Evolutionary conservation across 2,113 vertebrate species (phyloP), one percentile per base, ranked within the genome.

Genomic region (Microcebus tavaratra): DNA sequence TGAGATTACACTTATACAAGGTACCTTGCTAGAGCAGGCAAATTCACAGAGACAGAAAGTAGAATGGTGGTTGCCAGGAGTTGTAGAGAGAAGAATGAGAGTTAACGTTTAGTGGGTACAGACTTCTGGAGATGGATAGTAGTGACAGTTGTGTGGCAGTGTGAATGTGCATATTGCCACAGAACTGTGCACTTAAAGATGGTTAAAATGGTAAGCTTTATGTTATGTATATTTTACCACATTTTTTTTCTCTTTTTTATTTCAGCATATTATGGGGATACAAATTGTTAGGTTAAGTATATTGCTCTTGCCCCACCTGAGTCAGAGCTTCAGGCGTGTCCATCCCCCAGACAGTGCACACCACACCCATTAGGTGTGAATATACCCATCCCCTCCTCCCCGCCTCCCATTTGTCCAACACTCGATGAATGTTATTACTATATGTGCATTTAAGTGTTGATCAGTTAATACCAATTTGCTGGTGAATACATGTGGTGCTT

Each of bases 201-300:
- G 1, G 36, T 76, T 94, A 76, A 94, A 90, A 36, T 78, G 23
- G 25, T 50, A 90, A 76, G 48, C 78, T 68, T 95, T 95, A 45
- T 48, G 45, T 13, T 72, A 31, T 65, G 5, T 72, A 73, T 63
- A 88, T 94, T 88, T 94, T 82, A 73, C 14, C 27, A 65, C 53
- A 34, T 94, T n/a, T 53, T 36, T 61, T 61, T 61, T 61, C 8
- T 23, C 50, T 15, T 14, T 53, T 53, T 15, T 53, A 53, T 53
- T 53, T 53, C 50, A 53, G 50, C 4, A 4, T 15, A 53, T 53
- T 53, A 15, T 53, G 50, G 50, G 50, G 50, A 5, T 53, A 53
- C 50, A 15, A 15, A 53, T 53, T 14, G 4, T 53, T 53, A 53
- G 50, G 50, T 53, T 53, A 53, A 14, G 13, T 53, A 53, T 53